A percentile compares a stretch with the other conserved stretches of the same genome.
Evolutionary conservation across 2,113 vertebrate species (phyloP).

Genomic region (Junco hyemalis): DNA sequence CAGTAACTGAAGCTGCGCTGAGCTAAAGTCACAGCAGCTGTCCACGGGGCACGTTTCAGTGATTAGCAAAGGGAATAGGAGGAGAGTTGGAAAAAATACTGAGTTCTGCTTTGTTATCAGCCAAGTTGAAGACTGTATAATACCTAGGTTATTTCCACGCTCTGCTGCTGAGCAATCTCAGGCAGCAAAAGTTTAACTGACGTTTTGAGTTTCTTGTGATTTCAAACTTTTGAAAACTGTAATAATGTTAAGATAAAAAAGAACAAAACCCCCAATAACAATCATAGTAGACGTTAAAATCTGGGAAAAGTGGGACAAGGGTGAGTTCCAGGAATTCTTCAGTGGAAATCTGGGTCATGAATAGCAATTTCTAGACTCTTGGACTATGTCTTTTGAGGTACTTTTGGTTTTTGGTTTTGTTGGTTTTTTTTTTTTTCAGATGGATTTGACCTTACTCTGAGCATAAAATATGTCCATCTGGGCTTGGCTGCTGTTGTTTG

Average conservation of each 20-base stretch:
- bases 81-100: not conserved
- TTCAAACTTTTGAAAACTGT: not conserved
- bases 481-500: not conserved
- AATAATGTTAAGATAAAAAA: not conserved
- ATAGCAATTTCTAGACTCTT: not conserved
- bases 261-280: not conserved
- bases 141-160: not conserved
- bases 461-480: not conserved
- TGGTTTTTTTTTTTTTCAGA: not conserved
- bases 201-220: not conserved
- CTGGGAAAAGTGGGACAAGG: not conserved
- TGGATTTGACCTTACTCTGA: not conserved
- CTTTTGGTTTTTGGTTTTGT: not conserved
- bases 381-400: not conserved
- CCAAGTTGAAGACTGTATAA: not conserved
- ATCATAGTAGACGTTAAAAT: not conserved
- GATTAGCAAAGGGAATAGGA: not conserved
- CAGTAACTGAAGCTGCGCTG: not conserved
- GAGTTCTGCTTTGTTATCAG: not conserved
- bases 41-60: not conserved
- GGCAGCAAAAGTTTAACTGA: not conserved
- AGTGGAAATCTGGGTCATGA: not conserved
- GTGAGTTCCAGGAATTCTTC: conserved; percentile 39
- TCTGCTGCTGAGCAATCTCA: not conserved
- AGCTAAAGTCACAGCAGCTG: not conserved